phyloP scores from a whole-genome alignment of 2,113 vertebrate genomes.

The Notothenia coriiceps region DNA sequence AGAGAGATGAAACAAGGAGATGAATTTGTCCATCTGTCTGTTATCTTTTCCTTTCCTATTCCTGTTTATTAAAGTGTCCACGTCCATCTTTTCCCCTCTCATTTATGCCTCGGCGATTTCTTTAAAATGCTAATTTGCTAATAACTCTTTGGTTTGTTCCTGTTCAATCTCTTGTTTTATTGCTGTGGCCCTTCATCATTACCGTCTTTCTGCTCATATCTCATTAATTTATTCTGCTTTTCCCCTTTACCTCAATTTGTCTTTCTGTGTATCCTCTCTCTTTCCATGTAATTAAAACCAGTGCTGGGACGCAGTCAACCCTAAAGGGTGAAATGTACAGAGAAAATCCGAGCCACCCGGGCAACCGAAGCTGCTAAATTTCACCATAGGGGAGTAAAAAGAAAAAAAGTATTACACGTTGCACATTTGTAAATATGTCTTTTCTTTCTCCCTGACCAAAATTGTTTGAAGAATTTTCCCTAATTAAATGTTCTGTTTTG shows the following conservation, averaged over 20 bases:
- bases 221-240: neutral
- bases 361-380: too few relatives aligned
- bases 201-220: neutral
- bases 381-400: too few relatives aligned
- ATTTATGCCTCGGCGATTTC: neutral
- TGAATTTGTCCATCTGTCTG: slow-evolving; percentile 6
- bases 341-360: too few relatives aligned
- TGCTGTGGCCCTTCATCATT: neutral
- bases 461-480: too few relatives aligned
- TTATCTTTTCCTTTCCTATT: slow-evolving; percentile 8
- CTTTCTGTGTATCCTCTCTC: neutral
- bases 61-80: neutral
- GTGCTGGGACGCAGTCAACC: too few relatives aligned
- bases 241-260: neutral
- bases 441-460: too few relatives aligned
- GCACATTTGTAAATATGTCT: too few relatives aligned
- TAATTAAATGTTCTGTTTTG: too few relatives aligned
- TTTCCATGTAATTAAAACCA: too few relatives aligned
- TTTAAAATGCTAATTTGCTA: neutral
- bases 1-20: slow-evolving; percentile 7
- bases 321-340: too few relatives aligned
- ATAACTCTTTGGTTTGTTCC: neutral
- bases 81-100: neutral
- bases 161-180: neutral
- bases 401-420: too few relatives aligned